Base-by-base conservation (phyloP, 2,888 invertebrate genomes). In the Agapetus fuscipes region DNA sequence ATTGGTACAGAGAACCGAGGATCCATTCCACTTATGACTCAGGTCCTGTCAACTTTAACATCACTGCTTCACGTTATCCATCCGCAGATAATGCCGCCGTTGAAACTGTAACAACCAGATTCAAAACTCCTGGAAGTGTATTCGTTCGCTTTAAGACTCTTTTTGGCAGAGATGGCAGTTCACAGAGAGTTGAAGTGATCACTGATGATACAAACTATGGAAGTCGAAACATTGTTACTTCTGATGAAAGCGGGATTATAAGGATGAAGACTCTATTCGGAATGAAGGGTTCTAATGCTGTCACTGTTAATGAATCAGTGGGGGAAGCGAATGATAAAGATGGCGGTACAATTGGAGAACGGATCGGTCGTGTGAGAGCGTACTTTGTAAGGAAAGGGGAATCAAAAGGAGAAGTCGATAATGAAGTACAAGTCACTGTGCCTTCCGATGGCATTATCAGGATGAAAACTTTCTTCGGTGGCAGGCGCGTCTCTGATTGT, bases 1-100 rank as follows among this genome's bases (percentile, higher is more conserved):
- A 48, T 28, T 48, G 48, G 48, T 48, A 40, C 25, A 28, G 45
- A 17, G 43, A 43, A 14, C 42, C 48, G 2, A 45, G 26, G 34
- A 16, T 30, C 13, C n/a, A 6, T 5, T n/a, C 27, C 11, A 26
- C 32, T 3, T 15, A 15, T 17, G 41, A 40, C 4, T 36, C 43
- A 16, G 24, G 15, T 3, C 32, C 43, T 10, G 27, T 24, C 5
- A 33, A 28, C 17, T 30, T 45, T 14, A 13, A 43, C 17, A 30
- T 39, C 12, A 27, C 27, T 3, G 35, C 41, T 9, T 39, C 36
- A n/a, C 28, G 37, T 25, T 43, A 37, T 35, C 43, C 46, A 9
- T 17, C 42, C 3, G 29, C 34, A 2, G 35, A 46, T 12, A 34
- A 11, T 3, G 30, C 14, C 3, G 34, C 29, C 2, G 35, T 43